Conservation (phyloP, 2,888 invertebrate genomes). For the Stenurella melanura region DNA sequence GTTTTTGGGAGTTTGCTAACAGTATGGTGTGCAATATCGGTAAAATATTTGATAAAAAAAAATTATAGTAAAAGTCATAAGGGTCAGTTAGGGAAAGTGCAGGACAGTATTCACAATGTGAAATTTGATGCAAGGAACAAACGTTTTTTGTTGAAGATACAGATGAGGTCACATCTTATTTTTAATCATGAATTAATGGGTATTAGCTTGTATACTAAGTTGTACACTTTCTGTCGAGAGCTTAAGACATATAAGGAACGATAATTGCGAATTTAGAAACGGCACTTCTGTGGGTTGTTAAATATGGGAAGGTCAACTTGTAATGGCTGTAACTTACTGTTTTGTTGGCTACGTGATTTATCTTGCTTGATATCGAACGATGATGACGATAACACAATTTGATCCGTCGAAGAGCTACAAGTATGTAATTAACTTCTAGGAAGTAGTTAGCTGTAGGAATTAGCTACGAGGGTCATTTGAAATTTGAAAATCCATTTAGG, state of each 20-base stretch:
- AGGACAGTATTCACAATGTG: background rate
- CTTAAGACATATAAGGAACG: background rate
- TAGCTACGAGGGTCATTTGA: conserved; percentile 8
- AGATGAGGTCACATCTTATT: background rate
- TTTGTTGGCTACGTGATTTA: background rate
- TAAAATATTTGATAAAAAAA: too few relatives aligned
- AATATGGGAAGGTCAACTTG: conserved; percentile 3
- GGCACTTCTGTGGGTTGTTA: background rate
- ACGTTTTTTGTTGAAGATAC: background rate
- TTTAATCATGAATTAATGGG: background rate
- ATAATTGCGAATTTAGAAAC: conserved; percentile 4
- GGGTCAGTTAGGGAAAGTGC: background rate
- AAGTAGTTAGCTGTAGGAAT: background rate
- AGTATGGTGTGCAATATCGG: too few relatives aligned
- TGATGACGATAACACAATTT: background rate
- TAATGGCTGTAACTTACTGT: background rate
- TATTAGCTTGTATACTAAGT: background rate
- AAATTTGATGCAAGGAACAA: background rate
- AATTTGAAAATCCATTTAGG: conserved; percentile 5
- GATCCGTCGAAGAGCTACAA: background rate
- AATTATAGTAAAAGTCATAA: too few relatives aligned
- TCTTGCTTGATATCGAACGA: background rate
- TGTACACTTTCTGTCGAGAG: background rate
- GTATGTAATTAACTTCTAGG: background rate
- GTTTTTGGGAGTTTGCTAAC: too few relatives aligned